Evolutionary conservation across 2,113 vertebrate species (phyloP).

Genomic region (Todiramphus saurophagus): DNA sequence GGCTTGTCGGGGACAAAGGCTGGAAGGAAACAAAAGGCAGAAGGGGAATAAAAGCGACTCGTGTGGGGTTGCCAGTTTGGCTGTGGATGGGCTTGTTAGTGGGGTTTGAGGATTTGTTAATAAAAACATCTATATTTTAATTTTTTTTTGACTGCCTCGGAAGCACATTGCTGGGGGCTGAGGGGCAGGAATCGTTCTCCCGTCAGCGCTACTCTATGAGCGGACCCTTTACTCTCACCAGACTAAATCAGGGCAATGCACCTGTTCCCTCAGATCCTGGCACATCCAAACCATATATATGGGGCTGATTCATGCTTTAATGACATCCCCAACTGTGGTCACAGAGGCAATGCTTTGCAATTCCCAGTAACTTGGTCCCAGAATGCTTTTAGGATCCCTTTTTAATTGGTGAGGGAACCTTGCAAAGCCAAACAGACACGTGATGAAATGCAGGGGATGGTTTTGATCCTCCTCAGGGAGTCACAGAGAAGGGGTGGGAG

Average conservation of each 20-base stretch:
- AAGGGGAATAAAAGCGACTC: background rate
- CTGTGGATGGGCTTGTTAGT: background rate
- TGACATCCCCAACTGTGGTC: fast-evolving
- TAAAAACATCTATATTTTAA: background rate
- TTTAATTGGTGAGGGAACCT: background rate
- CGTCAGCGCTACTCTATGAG: background rate
- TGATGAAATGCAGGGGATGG: fast-evolving
- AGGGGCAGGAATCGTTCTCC: background rate
- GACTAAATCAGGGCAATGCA: fast-evolving
- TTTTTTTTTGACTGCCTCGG: too few relatives aligned
- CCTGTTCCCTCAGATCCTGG: fast-evolving
- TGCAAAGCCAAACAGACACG: background rate
- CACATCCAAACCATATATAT: fast-evolving
- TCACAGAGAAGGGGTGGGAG: background rate
- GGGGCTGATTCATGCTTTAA: background rate
- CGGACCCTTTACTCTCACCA: background rate
- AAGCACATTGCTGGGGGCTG: fast-evolving
- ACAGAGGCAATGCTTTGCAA: fast-evolving
- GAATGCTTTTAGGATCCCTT: background rate
- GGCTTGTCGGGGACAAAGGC: background rate
- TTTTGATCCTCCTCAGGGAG: fast-evolving
- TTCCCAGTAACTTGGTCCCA: fast-evolving
- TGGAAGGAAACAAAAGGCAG: background rate
- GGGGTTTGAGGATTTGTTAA: background rate
- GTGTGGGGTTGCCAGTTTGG: background rate